Base-by-base conservation (phyloP, 2,113 vertebrate species). In the Ptyas mucosa region DNA sequence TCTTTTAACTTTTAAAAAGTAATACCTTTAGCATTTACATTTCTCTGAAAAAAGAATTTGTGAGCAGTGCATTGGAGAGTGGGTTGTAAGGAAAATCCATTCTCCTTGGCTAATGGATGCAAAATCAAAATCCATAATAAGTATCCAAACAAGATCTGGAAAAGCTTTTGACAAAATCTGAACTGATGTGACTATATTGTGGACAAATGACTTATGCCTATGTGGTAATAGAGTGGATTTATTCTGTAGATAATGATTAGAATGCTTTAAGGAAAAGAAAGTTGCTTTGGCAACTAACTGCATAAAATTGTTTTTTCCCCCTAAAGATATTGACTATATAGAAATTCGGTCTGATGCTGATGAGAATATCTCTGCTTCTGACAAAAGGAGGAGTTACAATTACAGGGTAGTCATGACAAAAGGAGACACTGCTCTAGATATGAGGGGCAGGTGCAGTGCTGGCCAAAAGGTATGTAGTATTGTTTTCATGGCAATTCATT, bases 341-440 rank as follows among this genome's bases (percentile, higher is more conserved):
- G 99, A 99, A 98, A 99, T 99, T 75, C 97, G 99, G 43, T 99
- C 99, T 21, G 99, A 99, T 90, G 97, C 98, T 75, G 99, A 99
- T 90, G 99, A 99, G 93, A 99, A 98, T 2, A 95, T 98, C 0
- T 98, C 99, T 3, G 99, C 99, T 23, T 98, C 98, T 89, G 97
- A 98, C 88, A 99, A 97, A 95, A 98, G 99, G 89, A 97, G 99
- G 91, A 98, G 97, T 91, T 99, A 99, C 95, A 99, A 99, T 96
- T 99, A 99, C 88, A 98, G 99, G 54, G 99, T 99, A 0, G 99
- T 99, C 0, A 99, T 99, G 99, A 97, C 99, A 26, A 99, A 99
- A 95, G 99, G 99, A 94, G 99, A 99, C 85, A 98, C 98, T 0
- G 98, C 98, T 2, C 94, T 99, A 97, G 99, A 99, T 52, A 99